These are phyloP conservation scores for Eunapius fragilis DNA, from an alignment of 37 sponge, comb jelly and placozoan species.

Conservation along the genomic window DNA sequence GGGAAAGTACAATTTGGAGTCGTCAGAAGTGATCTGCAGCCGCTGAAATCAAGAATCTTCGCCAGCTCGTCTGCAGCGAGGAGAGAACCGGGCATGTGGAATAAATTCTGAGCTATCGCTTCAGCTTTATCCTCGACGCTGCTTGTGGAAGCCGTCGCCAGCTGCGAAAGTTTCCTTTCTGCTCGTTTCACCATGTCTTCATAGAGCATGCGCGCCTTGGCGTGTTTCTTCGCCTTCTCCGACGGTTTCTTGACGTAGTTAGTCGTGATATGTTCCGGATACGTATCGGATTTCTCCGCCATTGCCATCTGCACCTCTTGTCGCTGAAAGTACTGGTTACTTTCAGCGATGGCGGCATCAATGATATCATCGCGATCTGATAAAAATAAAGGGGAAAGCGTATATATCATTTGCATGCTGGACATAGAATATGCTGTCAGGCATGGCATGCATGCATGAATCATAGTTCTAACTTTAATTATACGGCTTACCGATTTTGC, in stretches of 20 bases:
- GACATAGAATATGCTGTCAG: too few relatives aligned
- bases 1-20: neutral
- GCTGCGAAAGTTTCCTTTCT: slow-evolving; percentile 40
- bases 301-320: neutral
- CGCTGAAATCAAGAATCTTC: slow-evolving; percentile 26
- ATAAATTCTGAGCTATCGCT: slow-evolving; percentile 45
- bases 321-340: neutral
- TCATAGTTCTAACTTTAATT: too few relatives aligned
- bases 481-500: too few relatives aligned
- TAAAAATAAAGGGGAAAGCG: neutral
- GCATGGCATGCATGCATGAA: too few relatives aligned
- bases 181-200: slow-evolving; percentile 45
- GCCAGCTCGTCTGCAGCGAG: slow-evolving; percentile 55
- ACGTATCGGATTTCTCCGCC: neutral
- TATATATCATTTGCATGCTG: too few relatives aligned
- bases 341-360: slow-evolving; percentile 16
- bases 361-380: slow-evolving; percentile 15
- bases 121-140: slow-evolving; percentile 38
- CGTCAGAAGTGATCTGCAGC: neutral
- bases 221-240: slow-evolving; percentile 11
- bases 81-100: slow-evolving; percentile 57
- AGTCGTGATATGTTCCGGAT: neutral
- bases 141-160: neutral
- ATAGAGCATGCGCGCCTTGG: slow-evolving; percentile 26
- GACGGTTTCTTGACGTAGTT: slow-evolving; percentile 52